Evolutionary conservation across 2,797 vertebrate species (phyloP).

Genomic region (Neomorphus geoffroyi): DNA sequence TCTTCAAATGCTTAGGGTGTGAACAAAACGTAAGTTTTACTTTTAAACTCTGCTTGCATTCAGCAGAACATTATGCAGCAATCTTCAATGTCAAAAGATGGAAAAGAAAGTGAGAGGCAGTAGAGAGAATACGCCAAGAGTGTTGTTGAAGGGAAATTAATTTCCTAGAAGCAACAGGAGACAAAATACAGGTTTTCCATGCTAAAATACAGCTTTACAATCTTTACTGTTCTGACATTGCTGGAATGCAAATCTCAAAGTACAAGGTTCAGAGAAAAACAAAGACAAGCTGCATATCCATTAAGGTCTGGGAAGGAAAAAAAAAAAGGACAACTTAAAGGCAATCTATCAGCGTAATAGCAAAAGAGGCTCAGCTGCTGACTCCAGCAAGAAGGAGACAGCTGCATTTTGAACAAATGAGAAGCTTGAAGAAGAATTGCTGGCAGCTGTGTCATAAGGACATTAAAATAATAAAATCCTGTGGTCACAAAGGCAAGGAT

Average conservation of each 20-base stretch:
- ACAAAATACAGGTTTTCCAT: neutral
- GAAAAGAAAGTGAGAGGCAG: neutral
- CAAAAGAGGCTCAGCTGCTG: constrained; percentile 11
- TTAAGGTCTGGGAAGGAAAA: neutral
- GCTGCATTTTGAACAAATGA: neutral
- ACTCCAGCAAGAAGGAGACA: constrained; percentile 28
- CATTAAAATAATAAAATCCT: constrained; percentile 30
- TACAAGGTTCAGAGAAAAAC: neutral
- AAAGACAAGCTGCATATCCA: neutral
- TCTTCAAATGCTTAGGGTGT: neutral
- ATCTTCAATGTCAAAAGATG: neutral
- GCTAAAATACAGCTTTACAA: neutral
- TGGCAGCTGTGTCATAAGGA: neutral
- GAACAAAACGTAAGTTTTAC: neutral
- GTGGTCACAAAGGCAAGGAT: neutral
- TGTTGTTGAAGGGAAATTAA: neutral
- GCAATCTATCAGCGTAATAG: neutral
- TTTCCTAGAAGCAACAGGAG: neutral
- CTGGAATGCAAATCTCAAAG: neutral
- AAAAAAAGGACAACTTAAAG: neutral
- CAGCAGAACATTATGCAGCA: neutral
- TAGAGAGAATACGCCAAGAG: neutral
- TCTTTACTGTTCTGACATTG: neutral
- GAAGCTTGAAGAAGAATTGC: neutral
- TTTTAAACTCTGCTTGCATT: neutral